Percentiles rank a stretch among this genome's conserved stretches.
phyloP scores from a whole-genome alignment of 1,140 invertebrate genomes.

The Drosophila elegans region DNA sequence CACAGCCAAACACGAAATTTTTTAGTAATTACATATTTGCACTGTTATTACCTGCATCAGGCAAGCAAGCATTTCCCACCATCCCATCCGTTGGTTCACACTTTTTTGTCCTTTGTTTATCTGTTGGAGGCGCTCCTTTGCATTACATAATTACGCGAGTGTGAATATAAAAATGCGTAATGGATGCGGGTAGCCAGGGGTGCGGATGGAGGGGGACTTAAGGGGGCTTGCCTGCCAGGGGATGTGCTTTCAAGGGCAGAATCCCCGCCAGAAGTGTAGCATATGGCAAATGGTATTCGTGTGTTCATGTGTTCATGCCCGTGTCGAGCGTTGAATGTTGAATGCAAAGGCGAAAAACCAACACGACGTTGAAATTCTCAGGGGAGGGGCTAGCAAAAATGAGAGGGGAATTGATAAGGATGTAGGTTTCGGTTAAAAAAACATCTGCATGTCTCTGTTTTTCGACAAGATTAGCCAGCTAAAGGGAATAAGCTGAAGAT shows the following conservation, averaged over 20 bases:
- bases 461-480: constrained; percentile 1
- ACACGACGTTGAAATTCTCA: constrained; percentile 1
- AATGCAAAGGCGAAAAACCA: constrained; percentile 2
- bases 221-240: background rate
- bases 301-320: constrained; percentile 8
- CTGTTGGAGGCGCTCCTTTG: constrained; percentile 14
- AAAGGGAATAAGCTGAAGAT: background rate
- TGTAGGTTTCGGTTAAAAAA: background rate
- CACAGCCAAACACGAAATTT: constrained; percentile 13
- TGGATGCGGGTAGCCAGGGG: constrained; percentile 15
- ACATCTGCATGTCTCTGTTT: background rate
- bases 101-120: constrained; percentile 37
- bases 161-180: constrained; percentile 53
- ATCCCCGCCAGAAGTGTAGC: background rate
- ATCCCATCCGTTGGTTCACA: background rate
- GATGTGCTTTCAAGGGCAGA: constrained; percentile 30
- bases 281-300: background rate
- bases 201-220: background rate
- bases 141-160: constrained; percentile 56
- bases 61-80: too few species aligned
- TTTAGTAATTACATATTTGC: constrained; percentile 53
- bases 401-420: background rate
- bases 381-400: background rate
- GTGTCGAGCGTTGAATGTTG: constrained; percentile 2
- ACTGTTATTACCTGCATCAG: constrained; percentile 40